Percentiles rank a stretch among this genome's conserved stretches.
phyloP scores from a whole-genome alignment of 53 echinoderm and acorn worm genomes.

The Astropecten irregularis region DNA sequence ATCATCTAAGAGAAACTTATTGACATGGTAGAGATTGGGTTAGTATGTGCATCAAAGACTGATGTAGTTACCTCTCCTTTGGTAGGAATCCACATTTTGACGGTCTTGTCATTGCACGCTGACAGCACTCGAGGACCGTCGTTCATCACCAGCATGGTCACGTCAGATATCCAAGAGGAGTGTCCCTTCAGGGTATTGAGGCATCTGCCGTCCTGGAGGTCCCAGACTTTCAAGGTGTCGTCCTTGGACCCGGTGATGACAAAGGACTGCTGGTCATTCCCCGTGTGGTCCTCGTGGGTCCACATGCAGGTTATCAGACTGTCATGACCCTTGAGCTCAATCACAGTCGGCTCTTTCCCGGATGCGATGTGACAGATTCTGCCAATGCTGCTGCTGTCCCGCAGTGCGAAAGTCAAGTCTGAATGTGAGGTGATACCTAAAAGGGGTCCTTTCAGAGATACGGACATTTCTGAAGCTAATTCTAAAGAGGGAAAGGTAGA shows the following conservation, averaged over 20 bases:
- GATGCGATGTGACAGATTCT: conserved; percentile 8
- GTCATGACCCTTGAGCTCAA: conserved; percentile 52
- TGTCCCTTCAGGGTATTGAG: conserved; percentile 86
- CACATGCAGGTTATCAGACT: conserved; percentile 62
- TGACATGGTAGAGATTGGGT: no score
- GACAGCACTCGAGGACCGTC: conserved; percentile 56
- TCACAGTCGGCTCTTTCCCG: background rate
- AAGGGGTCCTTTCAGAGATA: conserved; percentile 26
- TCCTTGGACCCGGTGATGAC: conserved; percentile 83
- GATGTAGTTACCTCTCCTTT: conserved; percentile 55
- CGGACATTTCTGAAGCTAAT: conserved; percentile 16
- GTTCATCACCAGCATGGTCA: conserved; percentile 35
- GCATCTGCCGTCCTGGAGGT: conserved; percentile 22
- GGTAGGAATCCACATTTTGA: conserved; percentile 81
- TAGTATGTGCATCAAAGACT: no score
- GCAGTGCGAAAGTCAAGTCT: conserved; percentile 7
- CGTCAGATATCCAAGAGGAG: conserved; percentile 94
- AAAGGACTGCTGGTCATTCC: conserved; percentile 5
- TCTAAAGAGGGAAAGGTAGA: background rate
- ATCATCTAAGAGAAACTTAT: no score
- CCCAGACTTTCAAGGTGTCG: conserved; percentile 80
- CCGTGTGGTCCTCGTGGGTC: conserved; percentile 8
- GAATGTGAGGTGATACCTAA: conserved; percentile 17
- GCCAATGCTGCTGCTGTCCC: conserved; percentile 39
- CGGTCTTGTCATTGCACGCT: conserved; percentile 86